Evolutionary conservation across 1,140 invertebrate species (phyloP), one percentile per base, ranked within the genome.

Genomic region (Thalassaphorura encarpata): DNA sequence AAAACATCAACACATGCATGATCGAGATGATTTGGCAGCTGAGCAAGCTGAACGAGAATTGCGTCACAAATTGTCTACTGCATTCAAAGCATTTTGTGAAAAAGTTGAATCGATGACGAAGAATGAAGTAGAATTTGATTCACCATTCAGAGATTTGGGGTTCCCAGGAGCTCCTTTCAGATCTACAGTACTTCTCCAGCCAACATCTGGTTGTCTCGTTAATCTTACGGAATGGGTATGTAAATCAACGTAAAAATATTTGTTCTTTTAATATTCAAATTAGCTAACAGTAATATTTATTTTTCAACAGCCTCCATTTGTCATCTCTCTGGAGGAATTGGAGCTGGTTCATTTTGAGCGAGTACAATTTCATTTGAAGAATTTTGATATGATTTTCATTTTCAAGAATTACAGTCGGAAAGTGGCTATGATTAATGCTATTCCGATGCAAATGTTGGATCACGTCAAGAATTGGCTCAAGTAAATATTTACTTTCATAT

Each of bases 301-400:
- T 24, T 54, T 64, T 62, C 73, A 75, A 56, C 68, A 85, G 83
- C 97, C 96, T 39, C 94, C 95, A 66, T 97, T 98, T 76, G 94
- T 99, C 15, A 93, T 98, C 33, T 92, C 94, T 0, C 74, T 99
- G 19, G 95, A 98, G 74, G 94, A 99, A 68, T 86, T 97, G 1
- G 95, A 99, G 72, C 70, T 99, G 52, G 94, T 99, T 0, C 95
- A 99, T 71, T 99, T 99, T 76, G 97, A 99, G 73, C 78, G 97
- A 73, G 96, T 99, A 3, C 90, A 94, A 69, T 98, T 99, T 71
- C 92, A 97, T 69, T 75, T 99, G 55, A 97, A 97, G 72, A 99
- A 98, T 72, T 99, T 99, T 71, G 97, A 99, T 73, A 99, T 99
- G 92, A 89, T 99, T 24, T 99, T 99, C 70, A 88, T 99, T 29